phyloP scores from a whole-genome alignment of 2,888 invertebrate genomes.

The Rotaria socialis region DNA sequence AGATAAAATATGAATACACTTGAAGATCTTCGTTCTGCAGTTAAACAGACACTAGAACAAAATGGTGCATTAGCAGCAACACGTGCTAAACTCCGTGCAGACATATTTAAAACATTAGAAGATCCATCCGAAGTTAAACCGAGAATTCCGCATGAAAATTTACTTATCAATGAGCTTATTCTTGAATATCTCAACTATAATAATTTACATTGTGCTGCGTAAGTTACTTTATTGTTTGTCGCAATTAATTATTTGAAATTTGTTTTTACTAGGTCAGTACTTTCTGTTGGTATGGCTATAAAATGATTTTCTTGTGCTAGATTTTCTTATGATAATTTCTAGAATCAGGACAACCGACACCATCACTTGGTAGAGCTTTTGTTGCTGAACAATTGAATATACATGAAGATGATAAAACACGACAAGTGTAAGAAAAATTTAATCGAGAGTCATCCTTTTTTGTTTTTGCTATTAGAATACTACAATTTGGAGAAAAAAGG shows the following conservation, averaged over 20 bases:
- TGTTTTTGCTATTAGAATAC: too few relatives aligned
- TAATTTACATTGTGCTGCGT: constrained; percentile 30
- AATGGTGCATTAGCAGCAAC: background rate
- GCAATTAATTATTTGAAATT: background rate
- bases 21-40: constrained; percentile 15
- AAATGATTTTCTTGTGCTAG: background rate
- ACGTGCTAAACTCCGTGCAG: constrained; percentile 26
- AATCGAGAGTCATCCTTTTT: too few relatives aligned
- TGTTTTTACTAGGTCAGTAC: background rate
- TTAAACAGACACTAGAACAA: background rate
- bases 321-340: background rate
- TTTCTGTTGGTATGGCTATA: background rate
- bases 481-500: too few relatives aligned
- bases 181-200: constrained; percentile 19
- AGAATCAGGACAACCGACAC: constrained; percentile 1
- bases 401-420: constrained; percentile 29
- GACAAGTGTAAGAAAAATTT: background rate
- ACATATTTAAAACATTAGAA: constrained; percentile 1
- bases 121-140: constrained; percentile 22
- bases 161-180: constrained; percentile 14
- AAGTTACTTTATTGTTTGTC: background rate
- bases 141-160: constrained; percentile 28
- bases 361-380: constrained; percentile 22
- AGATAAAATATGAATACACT: constrained; percentile 18
- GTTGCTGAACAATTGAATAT: constrained; percentile 30